These are phyloP conservation scores for Madoqua kirkii DNA, from an alignment of 2,113 vertebrate genomes.

Conservation along the genomic window DNA sequence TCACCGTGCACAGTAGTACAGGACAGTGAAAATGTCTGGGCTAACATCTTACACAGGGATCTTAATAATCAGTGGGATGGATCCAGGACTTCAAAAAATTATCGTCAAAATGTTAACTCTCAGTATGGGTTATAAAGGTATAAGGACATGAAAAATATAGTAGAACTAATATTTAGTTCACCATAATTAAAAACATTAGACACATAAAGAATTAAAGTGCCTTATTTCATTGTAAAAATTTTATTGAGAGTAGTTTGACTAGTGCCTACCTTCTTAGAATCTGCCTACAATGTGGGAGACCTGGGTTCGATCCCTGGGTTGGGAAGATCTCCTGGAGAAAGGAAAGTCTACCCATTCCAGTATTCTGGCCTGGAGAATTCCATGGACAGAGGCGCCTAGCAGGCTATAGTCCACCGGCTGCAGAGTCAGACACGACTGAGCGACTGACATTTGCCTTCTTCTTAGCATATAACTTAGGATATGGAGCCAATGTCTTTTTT, in stretches of 20 bases:
- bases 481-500: background rate
- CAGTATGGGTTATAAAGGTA: background rate
- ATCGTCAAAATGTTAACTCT: background rate
- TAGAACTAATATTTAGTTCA: background rate
- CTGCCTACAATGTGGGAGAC: background rate
- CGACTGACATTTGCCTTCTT: background rate
- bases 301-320: background rate
- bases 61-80: background rate
- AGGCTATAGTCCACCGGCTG: accelerated
- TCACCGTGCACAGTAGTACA: background rate
- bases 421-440: background rate
- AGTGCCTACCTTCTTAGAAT: background rate
- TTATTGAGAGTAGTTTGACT: background rate
- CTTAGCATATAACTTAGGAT: background rate
- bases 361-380: background rate
- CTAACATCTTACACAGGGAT: background rate
- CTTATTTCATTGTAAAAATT: background rate
- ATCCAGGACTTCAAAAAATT: background rate
- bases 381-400: background rate
- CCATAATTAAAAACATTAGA: background rate
- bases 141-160: background rate
- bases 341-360: background rate
- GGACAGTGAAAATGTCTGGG: background rate
- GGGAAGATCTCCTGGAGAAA: background rate
- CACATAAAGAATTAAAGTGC: background rate